Evolutionary conservation across 2,113 vertebrate species (phyloP), one percentile per base, ranked within the genome.

Genomic region (Hiodon alosoides): DNA sequence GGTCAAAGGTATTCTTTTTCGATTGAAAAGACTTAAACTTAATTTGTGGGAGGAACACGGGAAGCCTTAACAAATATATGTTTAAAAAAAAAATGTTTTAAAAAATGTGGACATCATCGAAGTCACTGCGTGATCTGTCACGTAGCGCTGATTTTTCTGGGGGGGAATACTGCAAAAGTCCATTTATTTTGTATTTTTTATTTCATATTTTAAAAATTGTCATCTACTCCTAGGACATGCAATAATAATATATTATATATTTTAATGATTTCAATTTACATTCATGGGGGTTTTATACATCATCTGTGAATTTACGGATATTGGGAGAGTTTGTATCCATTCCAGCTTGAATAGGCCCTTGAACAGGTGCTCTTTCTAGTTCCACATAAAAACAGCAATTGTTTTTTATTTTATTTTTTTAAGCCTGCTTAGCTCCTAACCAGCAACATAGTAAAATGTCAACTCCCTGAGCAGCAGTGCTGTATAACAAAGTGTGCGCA

Each of bases 331-430:
- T n/a, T n/a, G n/a, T n/a, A n/a, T n/a, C n/a, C n/a, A n/a, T n/a
- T n/a, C n/a, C n/a, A n/a, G n/a, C n/a, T n/a, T n/a, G n/a, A n/a
- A n/a, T n/a, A n/a, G n/a, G n/a, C n/a, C n/a, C n/a, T n/a, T n/a
- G n/a, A n/a, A n/a, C n/a, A n/a, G n/a, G n/a, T n/a, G 78, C 81
- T 83, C 84, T 86, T 83, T 82, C 78, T 76, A 78, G 79, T 85
- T 83, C 52, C 73, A 83, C 62, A 81, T 82, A 79, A 83, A 85
- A 83, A 31, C 0, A 31, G 31, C 31, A 31, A 31, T 2, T 31
- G 31, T 31, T 31, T 31, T 31, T 31, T 31, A 31, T 31, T 31
- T 31, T 61, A 73, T 73, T 76, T 82, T 69, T 61, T 77, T 83
- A 83, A 83, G 81, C 82, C 78, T 81, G 79, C 82, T 84, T 84